Evolutionary conservation across 2,888 invertebrate genomes (phyloP).

Genomic region (Troilus luridus): DNA sequence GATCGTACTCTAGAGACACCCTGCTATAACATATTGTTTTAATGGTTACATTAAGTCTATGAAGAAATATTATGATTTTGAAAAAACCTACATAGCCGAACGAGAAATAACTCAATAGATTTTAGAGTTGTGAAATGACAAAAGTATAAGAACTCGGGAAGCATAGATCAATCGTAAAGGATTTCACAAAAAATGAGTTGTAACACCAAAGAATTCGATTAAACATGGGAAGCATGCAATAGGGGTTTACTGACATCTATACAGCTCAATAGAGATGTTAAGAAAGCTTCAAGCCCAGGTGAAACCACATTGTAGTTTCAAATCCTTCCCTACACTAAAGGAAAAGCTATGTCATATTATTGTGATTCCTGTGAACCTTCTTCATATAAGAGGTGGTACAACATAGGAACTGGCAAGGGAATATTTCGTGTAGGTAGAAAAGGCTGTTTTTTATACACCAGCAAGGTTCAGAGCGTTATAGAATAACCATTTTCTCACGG

Average conservation of each 20-base stretch:
- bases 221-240: not conserved
- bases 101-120: not conserved
- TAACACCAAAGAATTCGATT: not conserved
- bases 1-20: too few species aligned
- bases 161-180: not conserved
- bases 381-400: not conserved
- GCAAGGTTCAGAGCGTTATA: not conserved
- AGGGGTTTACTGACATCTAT: not conserved
- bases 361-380: not conserved
- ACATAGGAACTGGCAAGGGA: not conserved
- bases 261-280: not conserved
- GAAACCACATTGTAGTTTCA: not conserved
- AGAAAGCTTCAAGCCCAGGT: not conserved
- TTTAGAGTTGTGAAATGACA: not conserved
- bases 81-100: not conserved
- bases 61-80: not conserved
- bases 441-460: not conserved
- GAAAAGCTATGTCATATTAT: not conserved
- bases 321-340: not conserved
- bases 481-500: not conserved
- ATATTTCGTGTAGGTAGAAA: not conserved
- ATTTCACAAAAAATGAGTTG: not conserved
- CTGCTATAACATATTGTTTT: too few species aligned
- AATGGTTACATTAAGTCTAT: not conserved
- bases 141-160: not conserved